These are phyloP conservation scores for Hypomesus transpacificus DNA, from an alignment of 2,113 vertebrate species.

Conservation along the genomic window DNA sequence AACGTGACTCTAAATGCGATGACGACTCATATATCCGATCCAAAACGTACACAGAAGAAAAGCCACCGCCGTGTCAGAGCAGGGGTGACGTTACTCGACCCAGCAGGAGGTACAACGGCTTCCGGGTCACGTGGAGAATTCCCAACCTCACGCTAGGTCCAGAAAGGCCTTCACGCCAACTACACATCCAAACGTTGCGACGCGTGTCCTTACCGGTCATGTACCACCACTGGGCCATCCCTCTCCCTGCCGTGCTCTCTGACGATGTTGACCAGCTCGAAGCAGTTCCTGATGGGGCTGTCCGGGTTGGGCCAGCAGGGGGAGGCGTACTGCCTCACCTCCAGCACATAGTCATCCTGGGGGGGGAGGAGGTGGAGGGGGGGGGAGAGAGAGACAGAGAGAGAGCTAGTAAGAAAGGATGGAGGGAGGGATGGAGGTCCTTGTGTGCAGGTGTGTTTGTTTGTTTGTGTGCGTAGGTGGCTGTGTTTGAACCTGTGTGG, in stretches of 20 bases:
- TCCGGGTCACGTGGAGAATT: no score
- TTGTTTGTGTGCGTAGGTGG: conserved; percentile 1
- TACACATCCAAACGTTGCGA: no score
- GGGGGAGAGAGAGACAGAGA: background rate
- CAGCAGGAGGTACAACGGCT: no score
- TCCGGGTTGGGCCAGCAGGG: conserved; percentile 95
- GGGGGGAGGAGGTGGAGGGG: background rate
- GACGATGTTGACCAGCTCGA: conserved; percentile 85
- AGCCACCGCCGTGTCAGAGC: no score
- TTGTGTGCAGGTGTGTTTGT: background rate
- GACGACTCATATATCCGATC: no score
- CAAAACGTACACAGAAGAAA: no score
- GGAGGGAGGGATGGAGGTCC: background rate
- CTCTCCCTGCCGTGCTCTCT: conserved; percentile 80
- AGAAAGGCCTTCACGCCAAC: no score
- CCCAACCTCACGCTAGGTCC: no score
- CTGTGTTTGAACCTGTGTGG: conserved; percentile 54
- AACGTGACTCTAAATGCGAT: background rate
- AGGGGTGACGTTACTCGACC: no score
- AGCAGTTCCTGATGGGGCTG: conserved; percentile 90
- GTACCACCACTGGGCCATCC: conserved; percentile 81
- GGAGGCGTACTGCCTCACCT: conserved; percentile 88
- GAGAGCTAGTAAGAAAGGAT: background rate
- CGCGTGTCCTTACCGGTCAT: conserved; percentile 76
- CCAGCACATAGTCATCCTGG: conserved; percentile 85